Evolutionary conservation across 2,113 vertebrate species (phyloP).

Genomic region (Aspiorhynchus laticeps): DNA sequence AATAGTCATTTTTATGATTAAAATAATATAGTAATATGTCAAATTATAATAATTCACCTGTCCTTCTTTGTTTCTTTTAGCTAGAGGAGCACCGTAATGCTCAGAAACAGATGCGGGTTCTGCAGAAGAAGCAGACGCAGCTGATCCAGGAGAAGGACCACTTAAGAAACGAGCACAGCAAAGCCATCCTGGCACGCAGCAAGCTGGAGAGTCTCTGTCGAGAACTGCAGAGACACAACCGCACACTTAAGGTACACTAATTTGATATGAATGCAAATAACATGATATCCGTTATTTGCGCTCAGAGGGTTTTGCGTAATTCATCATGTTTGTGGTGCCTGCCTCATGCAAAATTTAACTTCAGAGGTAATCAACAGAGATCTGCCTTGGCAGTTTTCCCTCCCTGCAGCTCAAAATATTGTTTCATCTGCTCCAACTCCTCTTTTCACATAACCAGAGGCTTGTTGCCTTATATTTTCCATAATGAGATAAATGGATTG

Average conservation of each 20-base stretch:
- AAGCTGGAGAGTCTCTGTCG: constrained; percentile 96
- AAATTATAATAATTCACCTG: too few relatives aligned
- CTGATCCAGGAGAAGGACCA: constrained; percentile 96
- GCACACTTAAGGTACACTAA: constrained; percentile 87
- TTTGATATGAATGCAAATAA: background rate
- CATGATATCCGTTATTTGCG: background rate
- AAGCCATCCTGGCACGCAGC: constrained; percentile 94
- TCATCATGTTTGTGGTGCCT: background rate
- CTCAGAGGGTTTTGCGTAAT: background rate
- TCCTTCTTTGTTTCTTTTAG: constrained; percentile 66
- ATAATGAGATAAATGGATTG: background rate
- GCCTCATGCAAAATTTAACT: background rate
- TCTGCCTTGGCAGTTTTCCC: background rate
- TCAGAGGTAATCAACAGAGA: background rate
- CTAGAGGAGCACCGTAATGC: constrained; percentile 93
- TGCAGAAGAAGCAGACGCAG: constrained; percentile 97
- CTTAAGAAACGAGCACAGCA: constrained; percentile 93
- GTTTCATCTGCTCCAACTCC: background rate
- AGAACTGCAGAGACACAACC: constrained; percentile 96
- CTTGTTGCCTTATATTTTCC: background rate
- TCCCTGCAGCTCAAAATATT: background rate
- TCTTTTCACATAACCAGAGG: background rate
- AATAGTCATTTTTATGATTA: too few relatives aligned
- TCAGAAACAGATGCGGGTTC: constrained; percentile 91
- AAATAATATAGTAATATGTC: background rate